Base-by-base conservation (phyloP, 2,888 invertebrate species). In the Pedicia rivosa region DNA sequence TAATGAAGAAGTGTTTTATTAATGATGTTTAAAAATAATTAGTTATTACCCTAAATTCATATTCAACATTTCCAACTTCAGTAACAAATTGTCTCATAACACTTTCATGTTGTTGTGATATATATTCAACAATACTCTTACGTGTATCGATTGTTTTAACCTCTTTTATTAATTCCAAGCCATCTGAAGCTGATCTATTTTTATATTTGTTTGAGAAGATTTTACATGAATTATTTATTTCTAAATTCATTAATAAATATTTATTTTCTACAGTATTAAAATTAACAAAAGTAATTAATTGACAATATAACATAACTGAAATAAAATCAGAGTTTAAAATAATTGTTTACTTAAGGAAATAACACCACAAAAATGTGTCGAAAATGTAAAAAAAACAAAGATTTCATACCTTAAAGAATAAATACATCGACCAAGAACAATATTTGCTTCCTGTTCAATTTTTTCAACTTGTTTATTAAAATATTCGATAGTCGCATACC, bases 381-480 rank as follows among this genome's bases (percentile, higher is more conserved):
- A 17, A n/a, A 29, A n/a, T 14, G 37, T 13, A 20, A 28, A 17
- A 34, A 31, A 28, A 20, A 32, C 34, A 38, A 24, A 29, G 35
- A 49, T 48, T n/a, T n/a, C n/a, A n/a, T n/a, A 77, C 66, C 77
- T 68, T 40, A 91, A 64, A 39, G 76, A 76, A 39, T 72, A 76
- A 52, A 92, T 91, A 44, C 87, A 82, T 50, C 80, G 74, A 53
- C 88, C 84, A 41, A 92, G 86, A 48, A 88, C 87, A 42, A 67
- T 69, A 50, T 79, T 80, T 0, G 88, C 87, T 49, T 88, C 84
- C 3, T 70, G 68, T 54, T 92, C 91, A 20, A 91, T 63, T 43
- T 65, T 65, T 1, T 62, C 56, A 0, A 90, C 79, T 50, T 84
- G 81, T 15, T 67, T 70, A 57, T 81, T 74, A 53, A 91, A 87